Evolutionary conservation across 2,797 vertebrate species (phyloP).

Genomic region (Lacerta viridis): DNA sequence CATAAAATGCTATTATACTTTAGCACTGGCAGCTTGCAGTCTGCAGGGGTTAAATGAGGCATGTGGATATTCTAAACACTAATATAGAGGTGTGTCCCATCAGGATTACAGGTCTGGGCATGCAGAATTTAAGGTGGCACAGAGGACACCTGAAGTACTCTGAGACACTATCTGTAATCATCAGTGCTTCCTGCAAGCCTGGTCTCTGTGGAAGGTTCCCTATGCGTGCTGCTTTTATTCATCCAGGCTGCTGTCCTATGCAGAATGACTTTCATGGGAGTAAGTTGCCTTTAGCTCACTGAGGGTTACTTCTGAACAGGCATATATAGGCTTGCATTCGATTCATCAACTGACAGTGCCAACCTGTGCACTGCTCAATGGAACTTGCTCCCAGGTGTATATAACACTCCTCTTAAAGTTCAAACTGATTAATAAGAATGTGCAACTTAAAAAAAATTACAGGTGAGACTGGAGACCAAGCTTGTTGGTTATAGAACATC

Average conservation of each 20-base stretch:
- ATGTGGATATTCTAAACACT: conserved; percentile 16
- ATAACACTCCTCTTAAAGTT: too few species aligned
- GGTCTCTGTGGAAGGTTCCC: neutral
- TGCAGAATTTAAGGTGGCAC: conserved; percentile 23
- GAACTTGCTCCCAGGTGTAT: too few species aligned
- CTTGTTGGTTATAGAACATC: neutral
- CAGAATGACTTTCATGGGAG: neutral
- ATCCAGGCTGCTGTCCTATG: neutral
- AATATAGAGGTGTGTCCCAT: neutral
- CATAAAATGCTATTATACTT: conserved; percentile 44
- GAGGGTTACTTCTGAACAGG: neutral
- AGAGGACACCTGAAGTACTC: neutral
- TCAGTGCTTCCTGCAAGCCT: neutral
- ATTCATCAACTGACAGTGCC: neutral
- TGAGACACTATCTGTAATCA: neutral
- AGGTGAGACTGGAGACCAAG: too few species aligned
- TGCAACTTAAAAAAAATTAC: too few species aligned
- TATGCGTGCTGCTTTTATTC: neutral
- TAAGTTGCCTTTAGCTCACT: neutral
- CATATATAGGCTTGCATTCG: neutral
- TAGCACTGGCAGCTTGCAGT: neutral
- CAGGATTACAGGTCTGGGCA: neutral
- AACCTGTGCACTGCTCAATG: too few species aligned
- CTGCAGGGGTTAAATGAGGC: neutral
- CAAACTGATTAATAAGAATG: too few species aligned